Evolutionary conservation across 2,797 vertebrate species (phyloP), one percentile per base, ranked within the genome.

Genomic region (Poecilia wingei): DNA sequence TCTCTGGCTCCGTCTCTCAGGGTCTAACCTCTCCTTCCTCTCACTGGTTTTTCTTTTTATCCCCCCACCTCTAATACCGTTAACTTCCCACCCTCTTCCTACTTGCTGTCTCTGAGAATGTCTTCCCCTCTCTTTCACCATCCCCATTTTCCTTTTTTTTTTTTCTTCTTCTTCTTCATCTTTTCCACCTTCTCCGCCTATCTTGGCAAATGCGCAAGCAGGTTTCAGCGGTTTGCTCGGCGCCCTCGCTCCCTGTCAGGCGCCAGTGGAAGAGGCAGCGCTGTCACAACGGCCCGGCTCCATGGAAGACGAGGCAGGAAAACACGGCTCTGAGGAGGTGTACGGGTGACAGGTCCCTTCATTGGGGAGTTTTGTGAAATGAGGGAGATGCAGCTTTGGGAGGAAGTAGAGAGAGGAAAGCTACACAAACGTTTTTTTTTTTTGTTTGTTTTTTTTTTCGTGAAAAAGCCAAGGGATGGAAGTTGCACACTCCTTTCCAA

Each of bases 291-390:
- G 88, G 90, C 88, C 85, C 51, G 68, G 77, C 85, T 91, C 88
- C 1, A 55, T 76, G 82, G 78, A 88, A 86, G 87, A 87, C 41
- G 71, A 92, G 46, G 43, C 8, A 36, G n/a, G 64, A 88, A 87
- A 92, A 89, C 89, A 91, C 78, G 84, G 87, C 84, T 86, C 31
- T 1, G 66, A 84, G 89, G 87, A 86, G 88, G 88, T 85, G 89
- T 89, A 83, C 55, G 82, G 88, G 91, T 91, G 94, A 93, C 88
- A 90, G 86, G 82, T 81, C 74, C 81, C 86, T 93, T 90, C 82
- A 86, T 79, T 82, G 84, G 86, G 80, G 85, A 90, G 82, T 84
- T 86, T 87, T 87, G 91, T 88, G 88, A 91, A 87, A 83, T 88
- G 84, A 90, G 84, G 74, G 78, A 88, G 82, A 87, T 81, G 82